phyloP scores from a whole-genome alignment of 2,888 invertebrate species.

The Calameuta pallipes region DNA sequence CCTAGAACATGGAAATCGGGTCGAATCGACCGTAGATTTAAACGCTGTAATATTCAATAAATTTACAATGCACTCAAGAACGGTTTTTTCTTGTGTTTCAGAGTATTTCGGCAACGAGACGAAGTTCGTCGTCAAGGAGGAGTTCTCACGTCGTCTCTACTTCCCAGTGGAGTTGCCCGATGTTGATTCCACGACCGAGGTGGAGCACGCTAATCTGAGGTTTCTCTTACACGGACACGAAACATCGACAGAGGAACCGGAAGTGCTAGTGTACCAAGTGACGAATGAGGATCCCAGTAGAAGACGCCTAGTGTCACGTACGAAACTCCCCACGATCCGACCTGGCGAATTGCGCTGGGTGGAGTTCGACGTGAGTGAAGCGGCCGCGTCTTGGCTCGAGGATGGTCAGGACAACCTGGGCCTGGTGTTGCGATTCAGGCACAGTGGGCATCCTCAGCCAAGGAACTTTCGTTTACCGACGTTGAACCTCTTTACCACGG shows the following conservation, averaged over 20 bases:
- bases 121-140: neutral
- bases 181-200: slow-evolving; percentile 30
- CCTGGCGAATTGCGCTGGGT: slow-evolving; percentile 69
- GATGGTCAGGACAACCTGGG: slow-evolving; percentile 67
- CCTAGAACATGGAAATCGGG: neutral
- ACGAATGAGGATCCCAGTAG: slow-evolving; percentile 4
- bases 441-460: slow-evolving; percentile 54
- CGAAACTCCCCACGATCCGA: neutral
- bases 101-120: slow-evolving; percentile 41
- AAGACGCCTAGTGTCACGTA: neutral
- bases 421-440: slow-evolving; percentile 69
- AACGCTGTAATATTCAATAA: neutral
- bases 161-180: slow-evolving; percentile 46
- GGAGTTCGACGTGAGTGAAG: slow-evolving; percentile 72
- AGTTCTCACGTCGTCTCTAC: slow-evolving; percentile 32
- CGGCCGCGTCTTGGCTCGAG: slow-evolving; percentile 67
- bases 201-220: slow-evolving; percentile 68
- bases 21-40: neutral
- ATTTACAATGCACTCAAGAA: neutral
- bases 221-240: slow-evolving; percentile 54
- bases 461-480: slow-evolving; percentile 60
- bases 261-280: slow-evolving; percentile 44
- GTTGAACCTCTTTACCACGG: slow-evolving; percentile 54
- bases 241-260: slow-evolving; percentile 12
- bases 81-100: slow-evolving; percentile 37